These are phyloP conservation scores for Ciconia nigra DNA, from an alignment of 2,797 vertebrate genomes.

Conservation along the genomic window DNA sequence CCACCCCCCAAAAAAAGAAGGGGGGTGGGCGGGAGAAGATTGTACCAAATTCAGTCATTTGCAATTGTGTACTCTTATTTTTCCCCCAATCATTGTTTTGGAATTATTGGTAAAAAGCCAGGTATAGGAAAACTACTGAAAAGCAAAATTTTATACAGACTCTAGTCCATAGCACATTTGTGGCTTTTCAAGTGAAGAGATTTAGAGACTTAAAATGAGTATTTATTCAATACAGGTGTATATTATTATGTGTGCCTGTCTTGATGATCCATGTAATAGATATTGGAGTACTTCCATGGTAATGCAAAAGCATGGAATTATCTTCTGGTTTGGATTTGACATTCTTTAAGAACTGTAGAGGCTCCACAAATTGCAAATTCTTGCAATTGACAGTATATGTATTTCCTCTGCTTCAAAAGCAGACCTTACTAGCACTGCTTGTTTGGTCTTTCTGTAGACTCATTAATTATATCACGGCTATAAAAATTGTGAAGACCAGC, in stretches of 20 bases:
- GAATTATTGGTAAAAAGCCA: background rate
- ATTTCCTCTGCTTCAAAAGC: background rate
- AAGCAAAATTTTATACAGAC: background rate
- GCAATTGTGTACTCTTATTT: background rate
- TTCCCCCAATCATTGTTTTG: background rate
- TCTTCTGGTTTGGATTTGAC: background rate
- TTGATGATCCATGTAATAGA: background rate
- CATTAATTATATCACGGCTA: background rate
- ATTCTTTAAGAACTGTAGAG: background rate
- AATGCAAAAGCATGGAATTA: background rate
- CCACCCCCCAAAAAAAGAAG: background rate
- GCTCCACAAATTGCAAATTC: background rate
- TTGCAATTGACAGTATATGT: no score
- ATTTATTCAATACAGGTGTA: background rate
- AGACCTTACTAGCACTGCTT: background rate
- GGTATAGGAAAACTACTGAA: background rate
- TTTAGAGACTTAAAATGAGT: background rate
- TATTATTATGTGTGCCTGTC: background rate
- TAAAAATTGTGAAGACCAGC: background rate
- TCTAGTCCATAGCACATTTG: background rate
- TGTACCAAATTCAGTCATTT: background rate
- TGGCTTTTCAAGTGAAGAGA: background rate
- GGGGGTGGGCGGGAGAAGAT: rapidly evolving
- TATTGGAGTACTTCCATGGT: background rate
- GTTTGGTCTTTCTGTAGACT: background rate